Evolutionary conservation across 2,113 vertebrate species (phyloP).

Genomic region (Coptodon bakossiorum): DNA sequence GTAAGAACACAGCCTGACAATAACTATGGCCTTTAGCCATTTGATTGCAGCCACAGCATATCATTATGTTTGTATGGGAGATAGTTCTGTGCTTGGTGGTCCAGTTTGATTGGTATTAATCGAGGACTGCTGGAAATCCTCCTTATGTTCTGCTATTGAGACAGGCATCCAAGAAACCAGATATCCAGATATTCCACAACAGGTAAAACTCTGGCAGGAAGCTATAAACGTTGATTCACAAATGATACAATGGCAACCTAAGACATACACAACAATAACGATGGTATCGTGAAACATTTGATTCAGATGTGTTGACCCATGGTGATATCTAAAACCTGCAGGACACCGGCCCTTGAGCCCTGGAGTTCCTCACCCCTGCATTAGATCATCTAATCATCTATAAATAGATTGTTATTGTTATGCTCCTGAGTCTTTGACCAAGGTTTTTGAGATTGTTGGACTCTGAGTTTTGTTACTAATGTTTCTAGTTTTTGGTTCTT

Average conservation of each 20-base stretch:
- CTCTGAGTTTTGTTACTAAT: rapidly evolving
- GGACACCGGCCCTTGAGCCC: neutral
- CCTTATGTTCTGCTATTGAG: neutral
- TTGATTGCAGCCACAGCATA: neutral
- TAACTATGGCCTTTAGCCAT: neutral
- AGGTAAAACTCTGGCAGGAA: neutral
- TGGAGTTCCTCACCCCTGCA: neutral
- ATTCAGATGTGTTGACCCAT: rapidly evolving
- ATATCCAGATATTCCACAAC: neutral
- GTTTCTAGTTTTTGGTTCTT: neutral
- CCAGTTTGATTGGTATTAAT: neutral
- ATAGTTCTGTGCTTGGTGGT: neutral
- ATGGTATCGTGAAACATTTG: neutral
- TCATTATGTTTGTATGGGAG: neutral
- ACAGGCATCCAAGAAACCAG: neutral
- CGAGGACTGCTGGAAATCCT: neutral
- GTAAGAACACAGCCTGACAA: neutral
- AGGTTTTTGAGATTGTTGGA: neutral
- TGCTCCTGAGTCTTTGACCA: neutral
- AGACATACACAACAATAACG: neutral
- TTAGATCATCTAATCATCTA: neutral
- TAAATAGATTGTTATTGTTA: rapidly evolving
- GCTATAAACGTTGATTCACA: rapidly evolving
- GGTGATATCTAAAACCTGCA: rapidly evolving
- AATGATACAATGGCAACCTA: neutral